phyloP scores from a whole-genome alignment of 2,888 invertebrate genomes.

The Chesias legatella region DNA sequence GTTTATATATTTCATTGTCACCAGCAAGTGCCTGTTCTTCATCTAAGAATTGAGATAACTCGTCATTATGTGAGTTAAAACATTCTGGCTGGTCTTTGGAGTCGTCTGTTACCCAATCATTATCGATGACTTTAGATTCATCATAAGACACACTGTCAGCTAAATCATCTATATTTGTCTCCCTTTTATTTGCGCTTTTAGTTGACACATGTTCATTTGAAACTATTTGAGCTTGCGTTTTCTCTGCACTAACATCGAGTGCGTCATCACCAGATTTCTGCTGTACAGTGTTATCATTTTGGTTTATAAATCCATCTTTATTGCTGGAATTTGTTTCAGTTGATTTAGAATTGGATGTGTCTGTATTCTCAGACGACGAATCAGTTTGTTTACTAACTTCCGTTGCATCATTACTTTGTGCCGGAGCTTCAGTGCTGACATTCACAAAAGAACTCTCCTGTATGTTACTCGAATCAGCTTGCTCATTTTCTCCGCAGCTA shows the following conservation, averaged over 20 bases:
- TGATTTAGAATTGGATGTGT: conserved; percentile 39
- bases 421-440: conserved; percentile 38
- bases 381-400: conserved; percentile 43
- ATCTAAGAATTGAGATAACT: conserved; percentile 43
- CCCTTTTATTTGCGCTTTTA: conserved; percentile 61
- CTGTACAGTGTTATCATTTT: conserved; percentile 28
- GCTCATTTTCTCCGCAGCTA: conserved; percentile 51
- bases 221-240: conserved; percentile 30
- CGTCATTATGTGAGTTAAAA: conserved; percentile 43
- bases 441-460: conserved; percentile 44
- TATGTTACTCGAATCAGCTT: conserved; percentile 56
- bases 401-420: conserved; percentile 36
- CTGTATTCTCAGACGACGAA: conserved; percentile 36
- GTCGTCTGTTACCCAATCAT: conserved; percentile 36
- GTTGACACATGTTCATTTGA: conserved; percentile 31
- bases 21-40: conserved; percentile 38
- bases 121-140: conserved; percentile 34
- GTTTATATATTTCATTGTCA: conserved; percentile 44
- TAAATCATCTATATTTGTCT: conserved; percentile 44
- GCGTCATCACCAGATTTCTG: conserved; percentile 31
- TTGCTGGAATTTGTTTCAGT: conserved; percentile 38
- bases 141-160: conserved; percentile 33
- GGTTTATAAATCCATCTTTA: conserved; percentile 37
- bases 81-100: conserved; percentile 39
- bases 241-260: conserved; percentile 32